Conservation (phyloP, 2,797 vertebrate species). For the Hyperoplus immaculatus region DNA sequence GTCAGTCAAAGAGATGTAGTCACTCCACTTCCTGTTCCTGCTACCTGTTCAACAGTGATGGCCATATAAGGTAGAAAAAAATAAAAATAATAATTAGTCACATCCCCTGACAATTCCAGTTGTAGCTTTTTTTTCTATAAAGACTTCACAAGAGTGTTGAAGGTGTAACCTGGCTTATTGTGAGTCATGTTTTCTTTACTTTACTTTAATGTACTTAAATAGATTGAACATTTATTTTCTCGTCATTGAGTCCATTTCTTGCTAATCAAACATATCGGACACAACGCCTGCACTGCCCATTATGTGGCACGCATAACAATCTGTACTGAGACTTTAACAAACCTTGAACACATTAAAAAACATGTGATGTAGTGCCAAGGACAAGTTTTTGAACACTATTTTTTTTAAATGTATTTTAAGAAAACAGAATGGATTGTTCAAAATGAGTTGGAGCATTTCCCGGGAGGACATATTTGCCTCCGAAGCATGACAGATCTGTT, state of each 20-base stretch:
- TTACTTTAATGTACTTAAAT: slow-evolving; percentile 31
- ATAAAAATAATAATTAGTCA: not conserved
- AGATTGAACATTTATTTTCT: slow-evolving; percentile 31
- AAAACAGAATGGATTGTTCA: slow-evolving; percentile 6
- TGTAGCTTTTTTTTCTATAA: slow-evolving; percentile 20
- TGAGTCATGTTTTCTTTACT: slow-evolving; percentile 40
- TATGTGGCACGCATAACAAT: not conserved
- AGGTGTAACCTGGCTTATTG: slow-evolving; percentile 40
- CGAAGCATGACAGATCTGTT: slow-evolving; percentile 27
- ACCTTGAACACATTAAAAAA: too few species aligned
- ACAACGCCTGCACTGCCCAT: not conserved
- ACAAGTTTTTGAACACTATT: not conserved
- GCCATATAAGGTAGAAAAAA: too few species aligned
- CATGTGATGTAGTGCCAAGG: not conserved
- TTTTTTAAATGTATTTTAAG: not conserved
- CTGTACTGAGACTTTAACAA: too few species aligned
- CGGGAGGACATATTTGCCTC: slow-evolving; percentile 29
- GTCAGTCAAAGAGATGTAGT: not conserved
- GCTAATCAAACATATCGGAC: slow-evolving; percentile 1
- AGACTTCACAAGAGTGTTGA: slow-evolving; percentile 4
- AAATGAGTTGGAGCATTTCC: not conserved
- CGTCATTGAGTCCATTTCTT: slow-evolving; percentile 14
- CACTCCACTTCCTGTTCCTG: not conserved
- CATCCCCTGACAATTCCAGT: not conserved
- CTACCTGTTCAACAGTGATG: not conserved